Evolutionary conservation across 2,113 vertebrate species (phyloP).

Genomic region (Glaucidium brasilianum): DNA sequence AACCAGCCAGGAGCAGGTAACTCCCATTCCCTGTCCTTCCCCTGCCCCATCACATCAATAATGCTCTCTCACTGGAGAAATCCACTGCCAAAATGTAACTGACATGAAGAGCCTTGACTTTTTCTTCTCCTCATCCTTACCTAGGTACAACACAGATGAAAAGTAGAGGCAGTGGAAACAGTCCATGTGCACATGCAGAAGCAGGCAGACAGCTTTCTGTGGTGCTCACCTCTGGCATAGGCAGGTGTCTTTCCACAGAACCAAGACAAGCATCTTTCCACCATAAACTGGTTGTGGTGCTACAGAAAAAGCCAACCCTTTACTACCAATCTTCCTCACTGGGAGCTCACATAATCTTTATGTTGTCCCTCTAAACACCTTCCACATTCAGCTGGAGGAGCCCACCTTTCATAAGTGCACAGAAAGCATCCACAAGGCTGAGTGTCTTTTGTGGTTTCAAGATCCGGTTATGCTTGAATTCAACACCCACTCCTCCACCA

Average conservation of each 20-base stretch:
- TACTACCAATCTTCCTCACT: not conserved
- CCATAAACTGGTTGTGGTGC: not conserved
- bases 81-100: fast-evolving
- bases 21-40: not conserved
- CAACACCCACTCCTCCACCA: fast-evolving
- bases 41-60: not conserved
- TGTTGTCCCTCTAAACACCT: fast-evolving
- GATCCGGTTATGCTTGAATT: not conserved
- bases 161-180: not conserved
- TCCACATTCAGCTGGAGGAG: fast-evolving
- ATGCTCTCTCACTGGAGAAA: not conserved
- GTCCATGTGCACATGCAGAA: fast-evolving
- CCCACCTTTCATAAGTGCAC: not conserved
- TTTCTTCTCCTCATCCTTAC: not conserved
- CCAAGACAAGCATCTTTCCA: not conserved
- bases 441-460: not conserved
- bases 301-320: not conserved
- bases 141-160: not conserved
- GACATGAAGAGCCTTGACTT: not conserved
- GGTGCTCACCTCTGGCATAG: not conserved
- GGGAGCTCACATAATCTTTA: not conserved
- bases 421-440: not conserved
- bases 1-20: not conserved
- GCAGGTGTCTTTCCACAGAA: not conserved
- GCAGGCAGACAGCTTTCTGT: not conserved